phyloP scores from a whole-genome alignment of 2,888 invertebrate species.

The Didymodactylos carnosus region DNA sequence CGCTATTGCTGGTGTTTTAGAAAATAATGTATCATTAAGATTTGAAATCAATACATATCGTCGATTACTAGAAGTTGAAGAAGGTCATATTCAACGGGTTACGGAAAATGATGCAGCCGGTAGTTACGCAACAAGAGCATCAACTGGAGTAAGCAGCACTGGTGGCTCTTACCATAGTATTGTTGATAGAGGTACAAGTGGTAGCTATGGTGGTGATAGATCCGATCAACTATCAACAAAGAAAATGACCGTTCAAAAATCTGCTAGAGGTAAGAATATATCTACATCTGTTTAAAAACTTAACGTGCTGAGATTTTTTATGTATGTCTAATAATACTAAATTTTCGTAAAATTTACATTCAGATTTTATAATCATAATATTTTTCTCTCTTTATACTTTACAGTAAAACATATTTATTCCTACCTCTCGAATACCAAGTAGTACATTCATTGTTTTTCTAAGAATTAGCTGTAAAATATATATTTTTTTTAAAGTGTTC shows the following conservation, averaged over 20 bases:
- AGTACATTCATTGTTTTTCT: no score
- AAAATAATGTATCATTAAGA: slow-evolving; percentile 7
- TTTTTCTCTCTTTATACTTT: no score
- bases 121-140: not conserved
- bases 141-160: not conserved
- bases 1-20: slow-evolving; percentile 4
- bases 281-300: not conserved
- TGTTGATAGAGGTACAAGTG: no score
- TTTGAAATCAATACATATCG: slow-evolving; percentile 13
- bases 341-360: no score
- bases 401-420: no score
- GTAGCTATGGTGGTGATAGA: slow-evolving; percentile 40
- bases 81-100: not conserved
- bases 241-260: not conserved
- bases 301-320: no score
- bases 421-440: no score
- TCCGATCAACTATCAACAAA: slow-evolving; percentile 28
- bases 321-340: no score
- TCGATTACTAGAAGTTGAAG: slow-evolving; percentile 12
- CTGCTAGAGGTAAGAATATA: not conserved
- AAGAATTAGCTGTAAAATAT: no score
- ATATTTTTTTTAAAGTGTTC: no score
- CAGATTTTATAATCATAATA: no score
- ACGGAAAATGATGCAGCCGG: not conserved
- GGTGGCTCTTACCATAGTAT: slow-evolving; percentile 28